Evolutionary conservation across 1,140 invertebrate genomes (phyloP), one percentile per base, ranked within the genome.

Genomic region (Homarus americanus): DNA sequence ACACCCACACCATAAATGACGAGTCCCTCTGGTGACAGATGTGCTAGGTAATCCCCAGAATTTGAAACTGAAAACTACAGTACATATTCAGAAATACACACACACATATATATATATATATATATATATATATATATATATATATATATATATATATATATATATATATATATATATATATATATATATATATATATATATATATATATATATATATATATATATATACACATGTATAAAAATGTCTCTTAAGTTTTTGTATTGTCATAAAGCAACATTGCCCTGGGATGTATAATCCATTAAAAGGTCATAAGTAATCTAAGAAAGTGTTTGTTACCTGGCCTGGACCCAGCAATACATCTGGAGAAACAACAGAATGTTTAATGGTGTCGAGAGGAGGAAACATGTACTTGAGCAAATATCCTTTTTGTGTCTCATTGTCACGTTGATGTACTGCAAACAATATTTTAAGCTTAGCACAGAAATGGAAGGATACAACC

Each of bases 401-500:
- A 24, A 17, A 24, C n/a, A n/a, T n/a, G 44, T 15, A 82, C 32
- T 24, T 63, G 1, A 63, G 32, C 79, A 82, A 36, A 32, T 63
- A 15, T 24, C 79, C 79, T 20, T 20, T 36, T 53, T 82, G 34
- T 17, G 2, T 9, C 3, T 58, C 32, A 32, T 63, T 12, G 2
- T 36, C n/a, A n/a, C n/a, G 15, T 4, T 82, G 49, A 28, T 15
- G 20, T n/a, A 82, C 3, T 41, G 63, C 0, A 9, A 82, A 58
- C 28, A 82, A 36, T 32, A 63, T 32, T n/a, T 24, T n/a, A 44
- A 28, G 32, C 15, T 63, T 36, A 12, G 15, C 32, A 34, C 53
- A 82, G 7, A 38, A 36, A 44, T 0, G 4, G 32, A 82, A 82
- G n/a, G 79, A 82, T 38, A 53, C 79, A 53, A 82, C 53, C 12